Conservation (phyloP, 2,797 vertebrate species). For the Acrocephalus scirpaceus region DNA sequence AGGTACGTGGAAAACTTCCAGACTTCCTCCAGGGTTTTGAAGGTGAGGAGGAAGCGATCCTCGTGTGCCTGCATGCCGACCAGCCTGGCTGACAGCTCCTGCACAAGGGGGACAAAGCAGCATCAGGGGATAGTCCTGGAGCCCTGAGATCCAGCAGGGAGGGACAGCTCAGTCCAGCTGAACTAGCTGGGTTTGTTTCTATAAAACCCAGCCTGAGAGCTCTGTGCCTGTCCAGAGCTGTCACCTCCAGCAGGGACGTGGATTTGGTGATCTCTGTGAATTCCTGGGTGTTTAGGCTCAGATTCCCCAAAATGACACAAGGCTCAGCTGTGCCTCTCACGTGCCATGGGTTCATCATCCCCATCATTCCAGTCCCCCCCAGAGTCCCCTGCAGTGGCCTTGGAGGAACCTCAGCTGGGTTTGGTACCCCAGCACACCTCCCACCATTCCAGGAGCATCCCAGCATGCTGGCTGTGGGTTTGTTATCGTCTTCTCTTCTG, state of each 20-base stretch:
- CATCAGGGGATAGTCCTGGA: background rate
- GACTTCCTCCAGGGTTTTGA: slow-evolving; percentile 96
- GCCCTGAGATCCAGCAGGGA: background rate
- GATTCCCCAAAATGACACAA: background rate
- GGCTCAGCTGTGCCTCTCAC: background rate
- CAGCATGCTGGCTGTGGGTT: background rate
- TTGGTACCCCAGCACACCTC: background rate
- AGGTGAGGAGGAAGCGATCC: slow-evolving; percentile 91
- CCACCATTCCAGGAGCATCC: background rate
- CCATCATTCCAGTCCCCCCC: background rate
- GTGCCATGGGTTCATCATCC: background rate
- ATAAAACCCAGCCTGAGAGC: background rate
- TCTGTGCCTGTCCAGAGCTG: background rate
- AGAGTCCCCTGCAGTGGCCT: background rate
- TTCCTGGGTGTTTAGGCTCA: background rate
- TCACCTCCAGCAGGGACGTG: background rate
- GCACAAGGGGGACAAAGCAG: background rate
- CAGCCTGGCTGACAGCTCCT: slow-evolving; percentile 96
- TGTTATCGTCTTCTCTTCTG: no score
- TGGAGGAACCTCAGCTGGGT: background rate
- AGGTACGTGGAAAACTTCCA: slow-evolving; percentile 98
- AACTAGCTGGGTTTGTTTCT: background rate
- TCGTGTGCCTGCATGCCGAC: slow-evolving; percentile 92
- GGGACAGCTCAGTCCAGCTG: background rate
- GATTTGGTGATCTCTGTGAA: background rate